phyloP scores from a whole-genome alignment of 2,113 vertebrate species.

The Thunnus maccoyii region DNA sequence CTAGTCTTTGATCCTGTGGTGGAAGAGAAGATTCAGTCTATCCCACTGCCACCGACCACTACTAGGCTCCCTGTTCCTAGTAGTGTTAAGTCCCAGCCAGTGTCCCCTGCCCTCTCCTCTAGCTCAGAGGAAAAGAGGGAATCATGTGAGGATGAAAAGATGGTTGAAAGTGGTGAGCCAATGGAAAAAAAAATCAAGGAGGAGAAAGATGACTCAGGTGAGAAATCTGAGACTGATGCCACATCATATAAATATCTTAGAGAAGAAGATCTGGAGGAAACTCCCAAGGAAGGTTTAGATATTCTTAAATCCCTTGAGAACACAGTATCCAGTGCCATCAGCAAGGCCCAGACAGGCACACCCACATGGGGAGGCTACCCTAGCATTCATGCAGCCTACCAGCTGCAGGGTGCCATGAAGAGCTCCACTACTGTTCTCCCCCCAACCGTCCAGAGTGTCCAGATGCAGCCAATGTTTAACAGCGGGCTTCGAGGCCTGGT shows the following conservation, averaged over 20 bases:
- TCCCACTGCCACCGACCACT: slow-evolving; percentile 96
- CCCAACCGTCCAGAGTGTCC: slow-evolving; percentile 88
- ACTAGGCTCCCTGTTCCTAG: slow-evolving; percentile 90
- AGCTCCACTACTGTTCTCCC: slow-evolving; percentile 85
- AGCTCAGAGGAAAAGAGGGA: slow-evolving; percentile 89
- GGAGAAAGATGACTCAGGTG: slow-evolving; percentile 91
- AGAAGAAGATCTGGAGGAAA: slow-evolving; percentile 97
- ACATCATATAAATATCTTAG: slow-evolving; percentile 96
- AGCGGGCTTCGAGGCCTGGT: slow-evolving; percentile 84
- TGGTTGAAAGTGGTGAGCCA: slow-evolving; percentile 74
- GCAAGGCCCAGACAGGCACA: slow-evolving; percentile 97
- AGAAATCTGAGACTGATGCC: slow-evolving; percentile 90
- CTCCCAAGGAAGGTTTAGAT: slow-evolving; percentile 94
- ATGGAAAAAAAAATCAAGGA: slow-evolving; percentile 94
- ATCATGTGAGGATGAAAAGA: slow-evolving; percentile 79
- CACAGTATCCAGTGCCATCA: slow-evolving; percentile 97
- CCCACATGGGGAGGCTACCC: slow-evolving; percentile 99
- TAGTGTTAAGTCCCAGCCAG: slow-evolving; percentile 91
- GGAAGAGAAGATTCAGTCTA: slow-evolving; percentile 98
- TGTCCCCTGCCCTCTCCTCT: slow-evolving; percentile 88
- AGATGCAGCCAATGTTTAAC: slow-evolving; percentile 92
- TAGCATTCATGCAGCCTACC: slow-evolving; percentile 98
- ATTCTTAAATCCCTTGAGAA: slow-evolving; percentile 99
- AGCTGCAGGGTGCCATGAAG: slow-evolving; percentile 93
- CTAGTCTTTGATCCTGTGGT: slow-evolving; percentile 95